These are phyloP conservation scores for Operophtera brumata DNA, from an alignment of 2,888 invertebrate genomes.

Conservation along the genomic window DNA sequence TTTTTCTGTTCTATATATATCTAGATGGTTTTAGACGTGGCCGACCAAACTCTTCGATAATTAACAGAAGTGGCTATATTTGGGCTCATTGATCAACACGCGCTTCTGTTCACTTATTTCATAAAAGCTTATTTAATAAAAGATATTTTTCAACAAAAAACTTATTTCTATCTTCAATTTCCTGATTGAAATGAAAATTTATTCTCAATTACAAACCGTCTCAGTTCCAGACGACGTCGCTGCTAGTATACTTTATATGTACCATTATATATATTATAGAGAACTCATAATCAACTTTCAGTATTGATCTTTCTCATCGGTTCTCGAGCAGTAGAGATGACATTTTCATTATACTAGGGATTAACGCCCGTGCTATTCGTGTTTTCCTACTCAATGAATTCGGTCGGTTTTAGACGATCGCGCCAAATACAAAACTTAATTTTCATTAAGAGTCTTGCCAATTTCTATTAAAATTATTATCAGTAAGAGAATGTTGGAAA, in stretches of 20 bases:
- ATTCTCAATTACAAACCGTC: too few species aligned
- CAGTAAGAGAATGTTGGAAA: slow-evolving; percentile 30
- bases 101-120: too few species aligned
- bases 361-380: slow-evolving; percentile 38
- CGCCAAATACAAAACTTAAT: slow-evolving; percentile 49
- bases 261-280: not conserved
- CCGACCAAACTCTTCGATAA: too few species aligned
- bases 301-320: slow-evolving; percentile 11
- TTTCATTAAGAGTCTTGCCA: slow-evolving; percentile 50
- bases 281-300: slow-evolving; percentile 6
- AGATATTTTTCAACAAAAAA: too few species aligned
- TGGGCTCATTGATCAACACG: too few species aligned
- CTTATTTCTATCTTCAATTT: too few species aligned
- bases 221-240: too few species aligned
- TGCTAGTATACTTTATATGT: not conserved
- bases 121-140: too few species aligned
- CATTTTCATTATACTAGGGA: slow-evolving; percentile 37
- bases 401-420: slow-evolving; percentile 50
- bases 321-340: slow-evolving; percentile 11
- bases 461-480: slow-evolving; percentile 47
- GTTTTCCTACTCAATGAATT: slow-evolving; percentile 67
- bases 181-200: too few species aligned
- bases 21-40: too few species aligned
- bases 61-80: too few species aligned
- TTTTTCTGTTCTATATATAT: too few species aligned